Evolutionary conservation across 2,797 vertebrate species (phyloP), one percentile per base, ranked within the genome.

Genomic region (Hoplostethus atlanticus): DNA sequence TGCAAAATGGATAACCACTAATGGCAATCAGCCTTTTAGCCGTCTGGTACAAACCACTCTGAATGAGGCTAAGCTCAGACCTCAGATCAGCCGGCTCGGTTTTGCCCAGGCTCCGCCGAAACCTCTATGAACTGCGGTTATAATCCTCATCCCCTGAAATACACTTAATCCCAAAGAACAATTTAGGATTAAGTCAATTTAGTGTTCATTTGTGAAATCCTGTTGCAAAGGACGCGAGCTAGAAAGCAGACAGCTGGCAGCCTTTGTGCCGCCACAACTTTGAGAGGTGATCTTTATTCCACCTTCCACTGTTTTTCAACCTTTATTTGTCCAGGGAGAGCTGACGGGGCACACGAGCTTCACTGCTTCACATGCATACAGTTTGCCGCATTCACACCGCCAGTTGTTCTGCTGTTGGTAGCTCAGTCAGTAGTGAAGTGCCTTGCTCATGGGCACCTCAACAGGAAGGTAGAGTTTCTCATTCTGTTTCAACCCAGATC

Each of bases 141-240:
- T 85, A 76, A 87, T 91, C 71, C 78, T 57, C 2, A 0, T 73
- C 80, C 85, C 77, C 34, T 55, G 53, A 83, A 76, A 79, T 62
- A 55, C 66, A 54, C 65, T 59, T 69, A 84, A 85, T 86, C 71
- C 65, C 16, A 25, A 25, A 13, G 69, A 79, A 84, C 77, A 46
- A 73, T 66, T 71, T 31, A 5, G 77, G 84, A 88, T 91, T 85
- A 87, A 88, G 74, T 78, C 64, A 64, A 13, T 74, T 54, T n/a
- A 53, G 71, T 64, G 67, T 68, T 77, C 54, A 71, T 80, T 85
- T 83, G 34, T 67, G n/a, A 84, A 88, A 74, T 25, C 64, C 73
- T 80, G 67, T 53, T 68, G 62, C 44, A 76, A 68, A 76, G 79
- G 67, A 74, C 73, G 70, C 34, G 4, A 17, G 77, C 77, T 61